Base-by-base conservation (phyloP, 2,797 vertebrate genomes). In the Apodemus agrarius region DNA sequence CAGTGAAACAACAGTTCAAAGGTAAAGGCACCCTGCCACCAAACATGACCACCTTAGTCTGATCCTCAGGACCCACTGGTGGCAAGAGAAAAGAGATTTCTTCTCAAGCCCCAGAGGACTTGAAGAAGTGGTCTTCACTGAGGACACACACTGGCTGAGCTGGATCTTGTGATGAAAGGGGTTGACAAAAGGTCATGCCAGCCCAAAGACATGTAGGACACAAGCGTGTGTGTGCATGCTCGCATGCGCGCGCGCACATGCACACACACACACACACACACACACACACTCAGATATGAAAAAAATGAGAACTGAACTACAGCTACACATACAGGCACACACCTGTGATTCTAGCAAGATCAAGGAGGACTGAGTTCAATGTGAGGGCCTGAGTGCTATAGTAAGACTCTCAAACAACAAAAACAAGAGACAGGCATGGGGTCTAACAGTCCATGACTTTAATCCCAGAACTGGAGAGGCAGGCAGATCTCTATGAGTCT, bases 121-220 rank as follows among this genome's bases (percentile, higher is more conserved):
- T n/a, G 57, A 34, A 72, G 4, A 72, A 85, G 31, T 82, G 63
- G 52, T 34, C 78, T 90, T 63, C 34, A 19, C 6, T 4, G 74
- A 93, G 65, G 83, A 89, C 43, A 91, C 6, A 14, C 22, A 72
- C 69, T 54, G 43, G 37, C 49, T 67, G 16, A 57, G n/a, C 54
- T 61, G 43, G 29, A 67, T 90, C 86, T 75, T 46, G 10, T 12
- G 21, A 80, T 46, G 52, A 91, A 96, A 76, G 94, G 80, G 72
- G 67, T 54, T 95, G 75, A 89, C 19, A 52, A 91, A 79, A 90
- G 21, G 92, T 91, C 89, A 96, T 0, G 3, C 43, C 95, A 94
- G 91, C 91, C 5, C 0, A 86, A 95, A 84, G 87, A 76, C 97
- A 94, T 89, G 76, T 74, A 59, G 83, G 87, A 10, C 9, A n/a